phyloP scores from a whole-genome alignment of 2,888 invertebrate species.

The Agrotis segetum region DNA sequence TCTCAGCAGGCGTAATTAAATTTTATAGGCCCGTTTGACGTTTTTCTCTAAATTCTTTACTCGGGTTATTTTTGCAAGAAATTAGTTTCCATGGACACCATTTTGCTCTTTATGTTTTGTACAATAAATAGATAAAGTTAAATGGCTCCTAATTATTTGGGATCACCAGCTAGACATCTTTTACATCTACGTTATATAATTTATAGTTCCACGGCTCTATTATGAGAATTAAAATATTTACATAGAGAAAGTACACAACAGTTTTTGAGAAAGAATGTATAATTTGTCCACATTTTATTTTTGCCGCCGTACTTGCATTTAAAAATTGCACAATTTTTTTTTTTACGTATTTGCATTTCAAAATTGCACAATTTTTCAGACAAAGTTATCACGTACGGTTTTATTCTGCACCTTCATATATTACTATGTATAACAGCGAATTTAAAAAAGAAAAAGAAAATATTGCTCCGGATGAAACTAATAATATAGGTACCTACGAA shows the following conservation, averaged over 20 bases:
- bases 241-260: neutral
- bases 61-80: neutral
- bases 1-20: neutral
- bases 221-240: slow-evolving; percentile 1
- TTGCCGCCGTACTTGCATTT: neutral
- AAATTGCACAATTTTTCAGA: slow-evolving; percentile 27
- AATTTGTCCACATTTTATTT: slow-evolving; percentile 9
- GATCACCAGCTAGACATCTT: too few species aligned
- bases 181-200: neutral
- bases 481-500: neutral
- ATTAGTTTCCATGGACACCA: neutral
- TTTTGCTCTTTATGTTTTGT: neutral
- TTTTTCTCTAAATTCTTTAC: neutral
- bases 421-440: too few species aligned
- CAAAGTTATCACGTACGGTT: neutral
- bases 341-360: slow-evolving; percentile 55
- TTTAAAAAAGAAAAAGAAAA: neutral
- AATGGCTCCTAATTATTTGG: neutral
- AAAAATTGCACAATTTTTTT: slow-evolving; percentile 30
- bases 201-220: neutral
- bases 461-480: neutral
- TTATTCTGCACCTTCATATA: neutral
- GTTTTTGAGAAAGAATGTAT: neutral
- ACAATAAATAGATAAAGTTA: neutral
- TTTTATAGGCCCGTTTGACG: neutral